A percentile compares a stretch with the other conserved stretches of the same genome.
phyloP scores from a whole-genome alignment of 2,888 invertebrate species.

The Eupithecia vulgata region DNA sequence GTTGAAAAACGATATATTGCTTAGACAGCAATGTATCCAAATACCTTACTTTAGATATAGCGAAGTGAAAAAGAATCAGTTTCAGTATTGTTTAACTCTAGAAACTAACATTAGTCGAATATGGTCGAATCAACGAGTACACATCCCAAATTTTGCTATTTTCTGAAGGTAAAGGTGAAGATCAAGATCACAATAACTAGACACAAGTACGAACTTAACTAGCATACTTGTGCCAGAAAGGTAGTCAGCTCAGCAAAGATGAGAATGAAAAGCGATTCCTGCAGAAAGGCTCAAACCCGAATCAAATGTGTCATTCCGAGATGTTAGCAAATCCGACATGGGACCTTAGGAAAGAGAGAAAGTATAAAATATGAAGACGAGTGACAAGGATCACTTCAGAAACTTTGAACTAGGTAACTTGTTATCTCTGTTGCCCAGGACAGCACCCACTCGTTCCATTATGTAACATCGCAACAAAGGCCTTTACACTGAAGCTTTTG shows the following conservation, averaged over 20 bases:
- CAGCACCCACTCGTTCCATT: constrained; percentile 1
- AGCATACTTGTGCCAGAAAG: not conserved
- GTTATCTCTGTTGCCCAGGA: not conserved
- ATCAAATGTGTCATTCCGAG: not conserved
- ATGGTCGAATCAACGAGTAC: too few relatives aligned
- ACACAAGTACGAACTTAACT: not conserved
- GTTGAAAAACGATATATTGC: not conserved
- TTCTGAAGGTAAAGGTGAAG: too few relatives aligned
- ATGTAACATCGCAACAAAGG: constrained; percentile 10
- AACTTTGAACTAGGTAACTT: constrained; percentile 2
- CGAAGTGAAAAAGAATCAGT: not conserved
- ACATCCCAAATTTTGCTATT: too few relatives aligned
- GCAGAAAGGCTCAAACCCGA: not conserved
- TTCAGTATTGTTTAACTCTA: too few relatives aligned
- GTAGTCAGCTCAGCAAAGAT: not conserved
- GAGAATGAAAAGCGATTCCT: not conserved
- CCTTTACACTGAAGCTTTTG: not conserved
- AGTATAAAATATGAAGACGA: not conserved
- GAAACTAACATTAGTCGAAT: too few relatives aligned
- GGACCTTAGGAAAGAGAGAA: not conserved
- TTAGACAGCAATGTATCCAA: not conserved
- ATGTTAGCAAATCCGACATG: not conserved
- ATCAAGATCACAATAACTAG: not conserved
- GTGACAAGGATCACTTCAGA: constrained; percentile 12
- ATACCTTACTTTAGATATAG: not conserved